phyloP scores from a whole-genome alignment of 2,113 vertebrate genomes.

The Myotis brandtii region DNA sequence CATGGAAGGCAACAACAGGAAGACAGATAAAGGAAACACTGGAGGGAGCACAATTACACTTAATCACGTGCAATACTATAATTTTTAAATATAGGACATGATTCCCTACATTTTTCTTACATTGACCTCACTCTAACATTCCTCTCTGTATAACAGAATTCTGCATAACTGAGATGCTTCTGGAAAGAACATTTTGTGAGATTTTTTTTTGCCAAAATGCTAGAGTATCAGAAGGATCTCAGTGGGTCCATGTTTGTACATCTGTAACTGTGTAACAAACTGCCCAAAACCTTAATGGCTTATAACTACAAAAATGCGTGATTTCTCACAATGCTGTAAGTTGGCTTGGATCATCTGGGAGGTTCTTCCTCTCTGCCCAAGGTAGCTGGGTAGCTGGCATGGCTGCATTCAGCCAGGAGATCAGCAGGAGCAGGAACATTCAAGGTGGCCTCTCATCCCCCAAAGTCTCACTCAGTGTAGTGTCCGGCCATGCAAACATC shows the following conservation, averaged over 20 bases:
- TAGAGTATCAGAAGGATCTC: not conserved
- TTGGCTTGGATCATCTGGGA: not conserved
- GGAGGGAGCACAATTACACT: not conserved
- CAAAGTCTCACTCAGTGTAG: not conserved
- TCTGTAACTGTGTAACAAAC: not conserved
- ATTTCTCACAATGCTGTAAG: not conserved
- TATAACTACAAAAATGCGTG: not conserved
- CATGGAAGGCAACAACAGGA: not conserved
- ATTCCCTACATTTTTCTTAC: not conserved
- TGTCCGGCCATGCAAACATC: not conserved
- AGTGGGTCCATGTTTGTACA: not conserved
- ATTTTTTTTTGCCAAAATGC: not conserved
- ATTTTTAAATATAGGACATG: not conserved
- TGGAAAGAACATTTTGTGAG: not conserved
- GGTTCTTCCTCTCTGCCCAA: not conserved
- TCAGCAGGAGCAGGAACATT: rapidly evolving
- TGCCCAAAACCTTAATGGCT: not conserved
- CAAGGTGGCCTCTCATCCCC: not conserved
- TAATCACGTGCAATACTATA: not conserved
- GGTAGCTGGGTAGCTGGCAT: not conserved
- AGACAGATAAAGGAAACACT: not conserved
- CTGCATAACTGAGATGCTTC: not conserved
- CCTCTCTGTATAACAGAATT: not conserved
- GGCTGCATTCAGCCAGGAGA: not conserved
- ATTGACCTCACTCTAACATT: not conserved